Conservation (phyloP, 2,888 invertebrate species). For the Conomelus anceps region DNA sequence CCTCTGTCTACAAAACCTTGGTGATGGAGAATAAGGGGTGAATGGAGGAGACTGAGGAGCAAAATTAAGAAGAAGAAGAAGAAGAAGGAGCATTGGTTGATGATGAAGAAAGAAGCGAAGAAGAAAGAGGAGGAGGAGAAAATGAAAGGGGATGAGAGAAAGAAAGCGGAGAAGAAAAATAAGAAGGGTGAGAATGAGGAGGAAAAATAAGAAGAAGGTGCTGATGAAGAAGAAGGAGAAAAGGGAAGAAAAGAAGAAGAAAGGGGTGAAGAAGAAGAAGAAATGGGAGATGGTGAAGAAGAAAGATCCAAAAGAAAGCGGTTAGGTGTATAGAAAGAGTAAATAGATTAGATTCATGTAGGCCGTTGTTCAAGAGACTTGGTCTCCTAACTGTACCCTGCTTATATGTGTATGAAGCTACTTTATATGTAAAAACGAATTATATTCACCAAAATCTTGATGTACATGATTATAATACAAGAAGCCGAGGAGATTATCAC, state of each 20-base stretch:
- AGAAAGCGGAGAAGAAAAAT: neutral
- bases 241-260: neutral
- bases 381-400: no score
- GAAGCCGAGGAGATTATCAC: no score
- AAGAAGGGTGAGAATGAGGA: neutral
- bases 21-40: no score
- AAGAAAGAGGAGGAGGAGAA: neutral
- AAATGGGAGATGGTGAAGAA: neutral
- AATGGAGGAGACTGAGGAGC: no score
- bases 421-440: no score
- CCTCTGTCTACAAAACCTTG: no score
- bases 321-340: neutral
- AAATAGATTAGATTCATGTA: no score
- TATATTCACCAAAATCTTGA: no score
- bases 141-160: neutral
- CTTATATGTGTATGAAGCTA: no score
- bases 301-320: neutral
- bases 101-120: neutral
- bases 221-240: neutral
- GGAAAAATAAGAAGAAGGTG: neutral
- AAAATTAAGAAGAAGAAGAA: neutral
- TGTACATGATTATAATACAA: no score
- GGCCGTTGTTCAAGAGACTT: no score
- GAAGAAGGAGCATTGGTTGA: neutral
- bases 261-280: neutral